Conservation (phyloP, 2,888 invertebrate genomes). For the Synergus japonicus region DNA sequence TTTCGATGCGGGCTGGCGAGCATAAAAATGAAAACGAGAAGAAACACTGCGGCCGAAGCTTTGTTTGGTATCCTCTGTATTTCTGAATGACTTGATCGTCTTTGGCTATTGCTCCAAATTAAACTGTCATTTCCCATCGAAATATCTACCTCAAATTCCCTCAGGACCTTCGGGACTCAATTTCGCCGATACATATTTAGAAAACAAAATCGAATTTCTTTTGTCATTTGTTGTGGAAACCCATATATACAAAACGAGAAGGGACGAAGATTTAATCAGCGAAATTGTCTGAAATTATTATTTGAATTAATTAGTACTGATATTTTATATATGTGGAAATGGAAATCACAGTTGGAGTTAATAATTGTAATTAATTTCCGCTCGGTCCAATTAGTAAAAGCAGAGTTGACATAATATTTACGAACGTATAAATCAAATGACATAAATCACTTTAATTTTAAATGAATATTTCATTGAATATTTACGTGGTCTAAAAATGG, state of each 20-base stretch:
- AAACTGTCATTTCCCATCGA: slow-evolving; percentile 62
- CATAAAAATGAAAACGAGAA: slow-evolving; percentile 36
- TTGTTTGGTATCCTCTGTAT: slow-evolving; percentile 12
- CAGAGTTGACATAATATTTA: not conserved
- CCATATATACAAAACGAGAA: not conserved
- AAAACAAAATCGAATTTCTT: slow-evolving; percentile 50
- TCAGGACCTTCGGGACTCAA: slow-evolving; percentile 51
- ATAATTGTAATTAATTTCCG: not conserved
- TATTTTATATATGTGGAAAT: no score
- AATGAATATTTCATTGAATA: not conserved
- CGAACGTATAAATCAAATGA: not conserved
- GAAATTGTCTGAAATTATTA: not conserved
- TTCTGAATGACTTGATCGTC: slow-evolving; percentile 13
- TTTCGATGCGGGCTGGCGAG: slow-evolving; percentile 19
- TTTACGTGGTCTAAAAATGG: not conserved
- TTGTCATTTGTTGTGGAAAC: not conserved
- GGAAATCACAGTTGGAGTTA: no score
- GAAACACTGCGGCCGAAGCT: slow-evolving; percentile 28
- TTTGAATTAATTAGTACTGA: no score
- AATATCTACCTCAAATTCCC: slow-evolving; percentile 47
- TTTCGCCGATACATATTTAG: slow-evolving; percentile 53
- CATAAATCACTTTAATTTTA: not conserved
- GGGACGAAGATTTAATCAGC: not conserved
- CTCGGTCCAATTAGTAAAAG: not conserved
- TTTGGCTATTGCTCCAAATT: slow-evolving; percentile 51